Conservation (phyloP, 2,888 invertebrate genomes). For the Mimachlamys varia region DNA sequence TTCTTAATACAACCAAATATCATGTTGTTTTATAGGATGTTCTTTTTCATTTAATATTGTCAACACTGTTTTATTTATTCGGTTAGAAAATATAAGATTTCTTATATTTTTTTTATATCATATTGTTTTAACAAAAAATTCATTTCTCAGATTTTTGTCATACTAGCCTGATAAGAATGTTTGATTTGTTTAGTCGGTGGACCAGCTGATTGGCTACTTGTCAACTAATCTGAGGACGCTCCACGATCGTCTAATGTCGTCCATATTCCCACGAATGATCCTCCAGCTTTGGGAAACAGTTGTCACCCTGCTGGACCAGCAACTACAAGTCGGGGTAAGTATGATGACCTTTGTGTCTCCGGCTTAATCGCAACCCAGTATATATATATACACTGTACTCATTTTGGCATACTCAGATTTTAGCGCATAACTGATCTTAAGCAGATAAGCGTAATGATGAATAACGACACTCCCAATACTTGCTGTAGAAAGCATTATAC, state of each 20-base stretch:
- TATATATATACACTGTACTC: not conserved
- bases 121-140: not conserved
- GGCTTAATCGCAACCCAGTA: too few species aligned
- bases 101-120: too few species aligned
- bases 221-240: slow-evolving; percentile 72
- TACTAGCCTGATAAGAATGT: not conserved
- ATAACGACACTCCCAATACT: too few species aligned
- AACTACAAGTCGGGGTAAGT: slow-evolving; percentile 72
- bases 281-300: slow-evolving; percentile 72
- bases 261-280: slow-evolving; percentile 72
- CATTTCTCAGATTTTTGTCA: not conserved
- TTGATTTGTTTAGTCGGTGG: slow-evolving; percentile 69
- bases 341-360: not conserved
- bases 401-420: too few species aligned
- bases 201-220: slow-evolving; percentile 72
- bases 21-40: too few species aligned
- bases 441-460: too few species aligned
- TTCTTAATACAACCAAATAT: too few species aligned
- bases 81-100: too few species aligned
- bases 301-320: slow-evolving; percentile 62
- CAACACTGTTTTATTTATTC: too few species aligned
- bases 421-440: too few species aligned
- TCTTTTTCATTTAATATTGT: too few species aligned
- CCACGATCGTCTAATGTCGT: slow-evolving; percentile 68
- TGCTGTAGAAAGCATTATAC: too few species aligned